A percentile compares a stretch with the other conserved stretches of the same genome.
These are phyloP conservation scores for Diplodus sargus DNA, from an alignment of 2,797 vertebrate genomes.

Conservation along the genomic window DNA sequence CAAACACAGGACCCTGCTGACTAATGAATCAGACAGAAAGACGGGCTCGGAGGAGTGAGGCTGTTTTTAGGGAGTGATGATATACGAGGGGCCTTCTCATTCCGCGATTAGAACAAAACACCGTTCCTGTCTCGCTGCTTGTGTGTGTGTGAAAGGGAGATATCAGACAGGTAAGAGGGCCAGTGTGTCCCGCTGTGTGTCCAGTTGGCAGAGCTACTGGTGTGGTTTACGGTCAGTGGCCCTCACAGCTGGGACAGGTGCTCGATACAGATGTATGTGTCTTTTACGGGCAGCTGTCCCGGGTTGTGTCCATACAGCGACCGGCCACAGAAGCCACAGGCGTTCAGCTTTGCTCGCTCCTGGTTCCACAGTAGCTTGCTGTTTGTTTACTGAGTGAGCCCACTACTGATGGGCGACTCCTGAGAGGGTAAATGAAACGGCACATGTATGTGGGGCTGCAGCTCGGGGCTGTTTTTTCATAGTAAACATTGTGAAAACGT, in stretches of 20 bases:
- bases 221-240: constrained; percentile 68
- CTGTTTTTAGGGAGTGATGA: constrained; percentile 61
- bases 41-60: constrained; percentile 57
- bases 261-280: constrained; percentile 65
- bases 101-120: constrained; percentile 27
- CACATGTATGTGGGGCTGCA: constrained; percentile 29
- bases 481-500: not conserved
- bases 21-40: constrained; percentile 73
- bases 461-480: not conserved
- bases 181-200: constrained; percentile 30
- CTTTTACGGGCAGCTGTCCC: constrained; percentile 73
- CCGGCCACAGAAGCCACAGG: constrained; percentile 76
- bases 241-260: constrained; percentile 71
- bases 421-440: constrained; percentile 32
- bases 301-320: constrained; percentile 70
- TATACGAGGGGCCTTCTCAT: constrained; percentile 49
- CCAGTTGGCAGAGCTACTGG: constrained; percentile 43
- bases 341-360: constrained; percentile 59
- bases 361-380: constrained; percentile 59
- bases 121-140: constrained; percentile 17
- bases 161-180: constrained; percentile 25
- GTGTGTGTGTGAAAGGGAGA: constrained; percentile 31
- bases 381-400: constrained; percentile 75
- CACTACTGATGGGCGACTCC: constrained; percentile 57
- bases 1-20: constrained; percentile 75